These are phyloP conservation scores for Gnathonemus longibarbis DNA, from an alignment of 2,113 vertebrate genomes.

Conservation along the genomic window DNA sequence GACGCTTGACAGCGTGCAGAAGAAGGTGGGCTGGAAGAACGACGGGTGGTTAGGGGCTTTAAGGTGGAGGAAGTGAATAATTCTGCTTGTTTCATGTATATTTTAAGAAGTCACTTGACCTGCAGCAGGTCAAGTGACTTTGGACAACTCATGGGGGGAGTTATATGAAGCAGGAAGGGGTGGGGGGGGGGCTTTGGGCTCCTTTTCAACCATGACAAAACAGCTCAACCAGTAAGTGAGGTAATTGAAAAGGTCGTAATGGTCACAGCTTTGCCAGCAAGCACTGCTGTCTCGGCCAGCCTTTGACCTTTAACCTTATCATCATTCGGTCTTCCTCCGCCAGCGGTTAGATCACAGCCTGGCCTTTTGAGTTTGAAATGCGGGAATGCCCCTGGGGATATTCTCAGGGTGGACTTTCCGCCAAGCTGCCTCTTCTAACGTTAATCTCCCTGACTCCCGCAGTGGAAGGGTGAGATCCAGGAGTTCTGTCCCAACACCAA, in stretches of 20 bases:
- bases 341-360: background rate
- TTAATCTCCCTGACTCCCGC: background rate
- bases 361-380: background rate
- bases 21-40: constrained; percentile 67
- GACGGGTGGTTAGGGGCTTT: background rate
- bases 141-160: background rate
- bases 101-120: constrained; percentile 5
- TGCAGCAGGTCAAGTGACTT: background rate
- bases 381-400: background rate
- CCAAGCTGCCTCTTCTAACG: background rate
- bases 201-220: constrained; percentile 1
- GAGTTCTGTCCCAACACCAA: constrained; percentile 88
- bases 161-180: background rate
- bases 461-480: constrained; percentile 90
- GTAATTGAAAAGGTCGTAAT: background rate
- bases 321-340: background rate
- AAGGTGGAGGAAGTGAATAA: background rate
- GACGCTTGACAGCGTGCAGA: constrained; percentile 80
- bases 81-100: background rate
- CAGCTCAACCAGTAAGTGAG: background rate
- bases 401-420: background rate
- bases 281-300: background rate
- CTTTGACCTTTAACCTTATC: background rate
- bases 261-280: background rate
- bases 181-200: background rate